Evolutionary conservation across 2,797 vertebrate genomes (phyloP).

Genomic region (Champsocephalus gunnari): DNA sequence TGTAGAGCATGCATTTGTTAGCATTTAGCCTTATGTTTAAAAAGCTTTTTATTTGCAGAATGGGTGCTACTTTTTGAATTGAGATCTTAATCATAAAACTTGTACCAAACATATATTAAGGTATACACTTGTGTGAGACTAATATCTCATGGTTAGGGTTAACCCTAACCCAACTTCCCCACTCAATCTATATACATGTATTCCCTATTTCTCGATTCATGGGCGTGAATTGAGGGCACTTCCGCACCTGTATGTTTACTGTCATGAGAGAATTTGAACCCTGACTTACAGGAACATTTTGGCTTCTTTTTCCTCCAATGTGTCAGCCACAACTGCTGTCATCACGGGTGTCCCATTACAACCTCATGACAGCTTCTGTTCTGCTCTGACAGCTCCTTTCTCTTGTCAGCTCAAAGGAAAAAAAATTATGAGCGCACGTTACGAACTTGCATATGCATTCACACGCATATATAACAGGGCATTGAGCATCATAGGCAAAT

Average conservation of each 20-base stretch:
- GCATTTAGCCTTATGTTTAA: not conserved
- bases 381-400: conserved; percentile 20
- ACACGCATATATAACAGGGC: conserved; percentile 9
- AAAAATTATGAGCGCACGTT: not conserved
- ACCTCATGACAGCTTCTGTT: conserved; percentile 42
- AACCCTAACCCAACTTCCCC: too few relatives aligned
- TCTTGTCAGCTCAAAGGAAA: conserved; percentile 10
- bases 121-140: not conserved
- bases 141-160: too few relatives aligned
- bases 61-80: not conserved
- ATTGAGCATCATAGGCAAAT: conserved; percentile 2
- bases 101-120: not conserved
- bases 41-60: not conserved
- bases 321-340: conserved; percentile 44
- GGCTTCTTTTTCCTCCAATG: not conserved
- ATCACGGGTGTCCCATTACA: conserved; percentile 57
- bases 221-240: conserved; percentile 15
- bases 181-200: not conserved
- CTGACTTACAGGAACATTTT: conserved; percentile 17
- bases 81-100: not conserved
- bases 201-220: not conserved
- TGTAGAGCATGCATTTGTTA: not conserved
- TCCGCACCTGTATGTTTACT: conserved; percentile 22
- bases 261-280: conserved; percentile 42
- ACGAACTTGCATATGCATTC: not conserved